Evolutionary conservation across 2,888 invertebrate species (phyloP).

Genomic region (Vesta saturnalis): DNA sequence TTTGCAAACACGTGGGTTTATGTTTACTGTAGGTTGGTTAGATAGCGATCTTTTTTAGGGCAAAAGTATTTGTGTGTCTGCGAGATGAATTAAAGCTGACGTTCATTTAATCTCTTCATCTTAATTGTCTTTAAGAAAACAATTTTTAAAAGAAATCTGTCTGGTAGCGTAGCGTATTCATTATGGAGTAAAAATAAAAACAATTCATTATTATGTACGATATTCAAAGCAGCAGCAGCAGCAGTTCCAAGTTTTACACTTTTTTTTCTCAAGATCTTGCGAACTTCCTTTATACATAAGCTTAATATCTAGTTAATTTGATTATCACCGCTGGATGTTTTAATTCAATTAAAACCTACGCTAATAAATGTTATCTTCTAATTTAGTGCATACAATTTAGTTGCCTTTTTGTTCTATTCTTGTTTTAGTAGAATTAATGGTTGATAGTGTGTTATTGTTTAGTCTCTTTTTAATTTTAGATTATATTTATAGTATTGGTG

Average conservation of each 20-base stretch:
- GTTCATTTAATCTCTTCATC: constrained; percentile 10
- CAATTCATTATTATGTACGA: constrained; percentile 2
- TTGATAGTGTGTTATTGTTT: no score
- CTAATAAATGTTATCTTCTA: no score
- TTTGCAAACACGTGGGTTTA: constrained; percentile 17
- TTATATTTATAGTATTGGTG: not conserved
- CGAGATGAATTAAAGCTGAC: constrained; percentile 17
- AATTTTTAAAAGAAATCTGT: constrained; percentile 1
- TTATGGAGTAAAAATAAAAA: not conserved
- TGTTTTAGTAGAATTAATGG: not conserved
- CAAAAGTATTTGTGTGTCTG: constrained; percentile 4
- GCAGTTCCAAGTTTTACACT: no score
- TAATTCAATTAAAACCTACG: not conserved
- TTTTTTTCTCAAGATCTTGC: no score
- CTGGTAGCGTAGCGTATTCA: not conserved
- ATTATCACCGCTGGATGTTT: no score
- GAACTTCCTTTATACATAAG: no score
- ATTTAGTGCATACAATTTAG: not conserved
- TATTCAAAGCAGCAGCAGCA: no score
- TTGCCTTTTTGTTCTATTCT: not conserved
- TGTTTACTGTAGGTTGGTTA: not conserved
- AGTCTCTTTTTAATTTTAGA: not conserved
- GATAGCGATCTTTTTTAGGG: constrained; percentile 18
- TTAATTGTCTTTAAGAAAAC: constrained; percentile 17
- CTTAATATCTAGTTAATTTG: not conserved